phyloP scores from a whole-genome alignment of 2,113 vertebrate species.

The Calypte anna region DNA sequence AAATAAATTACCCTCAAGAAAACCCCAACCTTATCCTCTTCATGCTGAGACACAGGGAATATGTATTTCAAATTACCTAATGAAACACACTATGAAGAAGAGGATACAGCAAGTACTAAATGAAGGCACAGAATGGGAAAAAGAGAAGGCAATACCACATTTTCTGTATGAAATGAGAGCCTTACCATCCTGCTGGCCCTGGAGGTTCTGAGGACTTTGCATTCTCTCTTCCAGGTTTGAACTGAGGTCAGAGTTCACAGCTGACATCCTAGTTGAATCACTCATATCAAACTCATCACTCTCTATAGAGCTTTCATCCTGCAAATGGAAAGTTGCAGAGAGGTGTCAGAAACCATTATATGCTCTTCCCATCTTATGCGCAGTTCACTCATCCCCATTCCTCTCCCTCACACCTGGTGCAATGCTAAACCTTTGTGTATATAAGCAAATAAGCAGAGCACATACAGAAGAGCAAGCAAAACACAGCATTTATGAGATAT shows the following conservation, averaged over 20 bases:
- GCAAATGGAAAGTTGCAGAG: constrained; percentile 15
- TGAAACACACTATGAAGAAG: constrained; percentile 1
- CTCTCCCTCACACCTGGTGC: not conserved
- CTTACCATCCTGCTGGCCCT: constrained; percentile 86
- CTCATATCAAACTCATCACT: constrained; percentile 89
- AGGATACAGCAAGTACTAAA: constrained; percentile 19
- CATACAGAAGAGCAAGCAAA: not conserved
- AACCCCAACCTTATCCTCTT: not conserved
- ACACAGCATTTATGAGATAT: not conserved
- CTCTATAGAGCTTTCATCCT: constrained; percentile 88
- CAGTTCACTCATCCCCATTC: not conserved
- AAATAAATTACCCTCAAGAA: not conserved
- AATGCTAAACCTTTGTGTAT: not conserved
- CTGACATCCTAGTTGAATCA: constrained; percentile 86
- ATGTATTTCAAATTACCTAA: not conserved
- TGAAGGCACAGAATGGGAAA: not conserved
- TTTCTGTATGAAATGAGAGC: not conserved
- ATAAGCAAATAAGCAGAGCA: not conserved
- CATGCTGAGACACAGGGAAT: not conserved
- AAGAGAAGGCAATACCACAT: not conserved
- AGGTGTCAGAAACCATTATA: not conserved
- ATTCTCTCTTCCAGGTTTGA: constrained; percentile 88
- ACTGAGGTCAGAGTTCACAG: constrained; percentile 87
- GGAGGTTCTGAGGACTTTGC: constrained; percentile 85
- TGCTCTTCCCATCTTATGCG: not conserved